Evolutionary conservation across 1,140 invertebrate species (phyloP).

Genomic region (Diorhabda sublineata): DNA sequence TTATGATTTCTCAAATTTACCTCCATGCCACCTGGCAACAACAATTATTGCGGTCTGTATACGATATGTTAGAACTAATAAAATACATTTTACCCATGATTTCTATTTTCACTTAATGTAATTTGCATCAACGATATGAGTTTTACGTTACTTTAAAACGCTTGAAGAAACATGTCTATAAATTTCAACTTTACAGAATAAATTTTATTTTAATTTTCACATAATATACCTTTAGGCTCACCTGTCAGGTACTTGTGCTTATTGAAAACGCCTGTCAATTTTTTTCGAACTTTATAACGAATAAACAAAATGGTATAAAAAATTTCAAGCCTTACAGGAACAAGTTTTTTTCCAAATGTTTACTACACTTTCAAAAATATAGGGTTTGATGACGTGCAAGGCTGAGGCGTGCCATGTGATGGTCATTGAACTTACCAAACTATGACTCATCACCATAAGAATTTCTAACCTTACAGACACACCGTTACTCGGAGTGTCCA

Average conservation of each 20-base stretch:
- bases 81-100: neutral
- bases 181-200: slow-evolving; percentile 5
- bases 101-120: neutral
- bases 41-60: slow-evolving; percentile 15
- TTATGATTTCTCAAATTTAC: slow-evolving; percentile 35
- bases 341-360: neutral
- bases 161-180: neutral
- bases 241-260: slow-evolving; percentile 8
- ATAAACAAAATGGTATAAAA: neutral
- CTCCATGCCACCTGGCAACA: slow-evolving; percentile 31
- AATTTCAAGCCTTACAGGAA: slow-evolving; percentile 2
- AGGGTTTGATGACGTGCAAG: no score
- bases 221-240: neutral
- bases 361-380: slow-evolving; percentile 3
- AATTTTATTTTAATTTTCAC: slow-evolving; percentile 3
- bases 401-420: slow-evolving; percentile 6
- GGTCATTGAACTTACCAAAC: neutral
- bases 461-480: slow-evolving; percentile 1
- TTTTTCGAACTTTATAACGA: neutral
- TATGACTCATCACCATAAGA: slow-evolving; percentile 1
- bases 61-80: neutral
- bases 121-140: neutral
- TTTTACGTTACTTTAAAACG: neutral
- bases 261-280: neutral
- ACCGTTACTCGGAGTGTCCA: neutral